phyloP scores from a whole-genome alignment of 2,113 vertebrate species.

The Prionailurus viverrinus region DNA sequence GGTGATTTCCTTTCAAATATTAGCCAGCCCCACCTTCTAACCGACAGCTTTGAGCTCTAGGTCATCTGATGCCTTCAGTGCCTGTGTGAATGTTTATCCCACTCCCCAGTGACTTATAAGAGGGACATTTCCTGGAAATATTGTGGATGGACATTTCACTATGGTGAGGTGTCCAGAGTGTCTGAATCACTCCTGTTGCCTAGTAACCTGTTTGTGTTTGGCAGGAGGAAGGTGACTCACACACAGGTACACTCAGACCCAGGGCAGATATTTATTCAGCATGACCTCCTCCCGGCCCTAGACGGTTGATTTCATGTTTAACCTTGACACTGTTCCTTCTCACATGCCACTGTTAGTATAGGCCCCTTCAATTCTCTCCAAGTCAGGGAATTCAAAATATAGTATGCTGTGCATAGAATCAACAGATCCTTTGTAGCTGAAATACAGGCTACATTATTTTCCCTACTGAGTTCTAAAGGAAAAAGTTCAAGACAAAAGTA shows the following conservation, averaged over 20 bases:
- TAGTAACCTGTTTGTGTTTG: constrained; percentile 55
- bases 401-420: not conserved
- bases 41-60: not conserved
- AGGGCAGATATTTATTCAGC: not conserved
- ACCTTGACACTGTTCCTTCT: not conserved
- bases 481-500: not conserved
- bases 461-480: not conserved
- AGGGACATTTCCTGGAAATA: constrained; percentile 73
- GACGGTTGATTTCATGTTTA: not conserved
- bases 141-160: constrained; percentile 14
- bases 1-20: not conserved
- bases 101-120: not conserved
- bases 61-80: not conserved
- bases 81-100: not conserved
- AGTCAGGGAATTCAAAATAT: not conserved
- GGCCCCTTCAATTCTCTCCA: not conserved
- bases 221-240: not conserved
- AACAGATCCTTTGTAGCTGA: not conserved
- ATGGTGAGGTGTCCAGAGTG: not conserved
- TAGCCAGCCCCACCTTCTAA: not conserved
- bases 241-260: constrained; percentile 33
- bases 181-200: constrained; percentile 63
- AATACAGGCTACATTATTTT: not conserved
- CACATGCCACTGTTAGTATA: not conserved
- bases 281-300: not conserved